Percentiles rank a stretch among this genome's conserved stretches.
These are phyloP conservation scores for Labia minor DNA, from an alignment of 2,888 invertebrate genomes.

Conservation along the genomic window DNA sequence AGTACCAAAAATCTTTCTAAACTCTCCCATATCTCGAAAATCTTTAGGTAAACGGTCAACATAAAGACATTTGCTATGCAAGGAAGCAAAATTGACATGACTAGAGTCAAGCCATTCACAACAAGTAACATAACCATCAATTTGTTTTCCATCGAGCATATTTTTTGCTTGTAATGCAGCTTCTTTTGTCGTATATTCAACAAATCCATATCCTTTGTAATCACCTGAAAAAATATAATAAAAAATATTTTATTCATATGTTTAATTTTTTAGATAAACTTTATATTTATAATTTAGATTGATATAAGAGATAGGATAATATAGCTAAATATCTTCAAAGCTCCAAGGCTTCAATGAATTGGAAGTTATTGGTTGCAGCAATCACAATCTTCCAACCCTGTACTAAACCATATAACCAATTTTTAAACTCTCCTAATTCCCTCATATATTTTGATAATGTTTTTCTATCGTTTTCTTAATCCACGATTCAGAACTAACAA, in stretches of 20 bases:
- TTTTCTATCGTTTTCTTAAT: too few species aligned
- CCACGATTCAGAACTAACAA: too few species aligned
- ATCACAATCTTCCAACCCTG: too few species aligned
- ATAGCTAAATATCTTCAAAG: too few species aligned
- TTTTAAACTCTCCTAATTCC: too few species aligned
- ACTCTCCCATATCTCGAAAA: constrained; percentile 40
- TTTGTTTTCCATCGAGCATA: constrained; percentile 35
- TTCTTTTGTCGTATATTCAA: constrained; percentile 41
- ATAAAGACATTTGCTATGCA: constrained; percentile 43
- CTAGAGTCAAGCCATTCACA: constrained; percentile 42
- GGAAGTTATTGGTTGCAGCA: too few species aligned
- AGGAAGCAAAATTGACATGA: constrained; percentile 37
- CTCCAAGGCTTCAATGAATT: too few species aligned
- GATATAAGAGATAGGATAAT: too few species aligned
- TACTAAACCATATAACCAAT: too few species aligned
- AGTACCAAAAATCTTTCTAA: constrained; percentile 39
- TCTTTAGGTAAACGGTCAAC: constrained; percentile 41
- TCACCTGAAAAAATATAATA: constrained; percentile 33
- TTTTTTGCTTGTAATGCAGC: constrained; percentile 39
- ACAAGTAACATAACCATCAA: constrained; percentile 35
- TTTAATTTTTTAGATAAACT: too few species aligned
- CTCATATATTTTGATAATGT: too few species aligned
- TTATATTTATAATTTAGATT: neutral
- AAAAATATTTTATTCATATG: too few species aligned
- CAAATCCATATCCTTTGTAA: constrained; percentile 45